Evolutionary conservation across 2,113 vertebrate genomes (phyloP).

Genomic region (Enhydra lutris): DNA sequence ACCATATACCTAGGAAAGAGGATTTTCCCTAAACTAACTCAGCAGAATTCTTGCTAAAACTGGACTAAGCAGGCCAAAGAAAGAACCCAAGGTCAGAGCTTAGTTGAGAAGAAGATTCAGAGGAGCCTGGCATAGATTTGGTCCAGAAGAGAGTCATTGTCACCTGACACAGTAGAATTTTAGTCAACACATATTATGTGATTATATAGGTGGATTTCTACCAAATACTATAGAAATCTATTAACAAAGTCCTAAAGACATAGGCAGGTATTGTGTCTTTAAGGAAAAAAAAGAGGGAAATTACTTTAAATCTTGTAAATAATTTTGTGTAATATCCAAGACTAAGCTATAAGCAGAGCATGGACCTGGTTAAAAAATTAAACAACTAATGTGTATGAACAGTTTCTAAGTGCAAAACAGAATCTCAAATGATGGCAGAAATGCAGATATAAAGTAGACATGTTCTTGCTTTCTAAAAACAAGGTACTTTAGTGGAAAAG

Average conservation of each 20-base stretch:
- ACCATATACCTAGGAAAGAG: neutral
- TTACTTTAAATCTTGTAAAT: neutral
- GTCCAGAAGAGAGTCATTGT: neutral
- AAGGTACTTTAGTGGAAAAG: neutral
- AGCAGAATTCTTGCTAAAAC: neutral
- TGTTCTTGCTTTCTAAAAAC: neutral
- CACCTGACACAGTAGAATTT: neutral
- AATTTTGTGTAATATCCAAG: neutral
- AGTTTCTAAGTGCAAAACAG: neutral
- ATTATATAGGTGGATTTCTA: neutral
- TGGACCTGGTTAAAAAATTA: neutral
- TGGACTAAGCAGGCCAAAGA: neutral
- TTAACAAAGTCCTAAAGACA: neutral
- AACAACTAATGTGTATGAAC: neutral
- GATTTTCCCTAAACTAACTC: neutral
- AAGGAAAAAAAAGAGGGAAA: neutral
- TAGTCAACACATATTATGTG: neutral
- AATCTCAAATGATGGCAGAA: neutral
- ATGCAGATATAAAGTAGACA: neutral
- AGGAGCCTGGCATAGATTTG: neutral
- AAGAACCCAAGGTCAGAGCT: neutral
- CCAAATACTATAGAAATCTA: neutral
- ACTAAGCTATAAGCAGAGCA: neutral
- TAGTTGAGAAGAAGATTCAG: neutral
- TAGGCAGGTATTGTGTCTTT: neutral